Evolutionary conservation across 2,797 vertebrate genomes (phyloP).

Genomic region (Anabas testudineus): DNA sequence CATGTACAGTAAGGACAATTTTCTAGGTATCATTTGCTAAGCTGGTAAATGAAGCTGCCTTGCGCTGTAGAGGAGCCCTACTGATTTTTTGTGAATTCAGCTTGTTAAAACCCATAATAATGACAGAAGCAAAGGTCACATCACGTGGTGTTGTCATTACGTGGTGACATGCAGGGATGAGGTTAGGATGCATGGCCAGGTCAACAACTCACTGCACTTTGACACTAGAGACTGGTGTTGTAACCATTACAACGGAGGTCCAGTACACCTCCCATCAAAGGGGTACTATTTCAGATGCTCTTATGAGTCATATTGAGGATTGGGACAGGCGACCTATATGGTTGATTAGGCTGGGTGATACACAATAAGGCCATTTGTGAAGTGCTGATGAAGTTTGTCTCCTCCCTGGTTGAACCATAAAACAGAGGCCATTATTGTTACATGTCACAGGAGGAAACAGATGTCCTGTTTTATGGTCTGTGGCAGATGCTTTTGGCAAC

Average conservation of each 20-base stretch:
- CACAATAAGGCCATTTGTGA: not conserved
- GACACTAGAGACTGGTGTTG: no score
- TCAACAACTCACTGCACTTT: no score
- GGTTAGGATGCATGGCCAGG: no score
- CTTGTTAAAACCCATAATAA: no score
- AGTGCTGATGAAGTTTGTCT: constrained; percentile 1
- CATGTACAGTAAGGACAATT: no score
- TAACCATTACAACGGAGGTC: not conserved
- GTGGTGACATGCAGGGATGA: no score
- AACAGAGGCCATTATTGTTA: constrained; percentile 6
- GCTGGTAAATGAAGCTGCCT: no score
- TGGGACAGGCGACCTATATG: not conserved
- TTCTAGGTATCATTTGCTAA: no score
- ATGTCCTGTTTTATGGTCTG: constrained; percentile 38
- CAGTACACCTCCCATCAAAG: not conserved
- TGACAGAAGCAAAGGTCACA: no score
- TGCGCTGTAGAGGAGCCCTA: no score
- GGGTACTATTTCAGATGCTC: not conserved
- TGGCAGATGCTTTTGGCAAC: constrained; percentile 6
- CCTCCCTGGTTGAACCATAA: constrained; percentile 3
- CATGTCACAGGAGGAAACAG: constrained; percentile 41
- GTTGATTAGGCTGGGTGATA: not conserved
- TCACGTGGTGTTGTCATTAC: no score
- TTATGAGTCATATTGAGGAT: not conserved
- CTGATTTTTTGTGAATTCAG: no score